Percentiles rank a stretch among this genome's conserved stretches.
phyloP scores from a whole-genome alignment of 2,113 vertebrate genomes.

The Mobula hypostoma region DNA sequence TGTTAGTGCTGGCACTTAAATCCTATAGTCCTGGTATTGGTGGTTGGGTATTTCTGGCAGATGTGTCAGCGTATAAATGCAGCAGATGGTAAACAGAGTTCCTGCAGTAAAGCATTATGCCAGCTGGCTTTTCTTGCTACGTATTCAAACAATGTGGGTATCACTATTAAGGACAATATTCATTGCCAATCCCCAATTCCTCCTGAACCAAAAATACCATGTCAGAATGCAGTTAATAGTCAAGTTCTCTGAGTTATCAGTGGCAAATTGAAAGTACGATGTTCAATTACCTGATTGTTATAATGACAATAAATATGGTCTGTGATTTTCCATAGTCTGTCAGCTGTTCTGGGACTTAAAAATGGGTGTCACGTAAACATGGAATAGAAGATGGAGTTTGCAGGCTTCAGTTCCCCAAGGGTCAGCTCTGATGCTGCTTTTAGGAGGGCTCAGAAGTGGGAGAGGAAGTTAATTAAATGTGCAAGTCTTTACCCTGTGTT shows the following conservation, averaged over 20 bases:
- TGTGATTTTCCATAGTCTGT: background rate
- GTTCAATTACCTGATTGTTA: background rate
- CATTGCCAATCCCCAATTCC: too few relatives aligned
- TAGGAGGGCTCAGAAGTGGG: background rate
- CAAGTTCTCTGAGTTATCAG: background rate
- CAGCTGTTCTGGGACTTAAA: background rate
- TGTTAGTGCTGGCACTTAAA: background rate
- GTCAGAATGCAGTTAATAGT: too few relatives aligned
- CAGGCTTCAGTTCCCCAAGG: background rate
- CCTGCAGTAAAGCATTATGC: background rate
- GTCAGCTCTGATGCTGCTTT: background rate
- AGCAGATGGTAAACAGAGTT: background rate
- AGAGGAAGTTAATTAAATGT: background rate
- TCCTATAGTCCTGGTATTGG: background rate
- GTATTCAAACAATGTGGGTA: too few relatives aligned
- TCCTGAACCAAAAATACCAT: too few relatives aligned
- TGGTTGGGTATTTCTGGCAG: background rate
- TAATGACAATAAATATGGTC: background rate
- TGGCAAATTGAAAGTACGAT: background rate
- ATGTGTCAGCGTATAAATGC: background rate
- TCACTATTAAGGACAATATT: too few relatives aligned
- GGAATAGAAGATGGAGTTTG: too few relatives aligned
- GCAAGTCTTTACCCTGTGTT: background rate
- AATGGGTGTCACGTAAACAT: background rate
- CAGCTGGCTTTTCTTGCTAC: background rate